Base-by-base conservation (phyloP, 2,113 vertebrate species). In the Tursiops truncatus region DNA sequence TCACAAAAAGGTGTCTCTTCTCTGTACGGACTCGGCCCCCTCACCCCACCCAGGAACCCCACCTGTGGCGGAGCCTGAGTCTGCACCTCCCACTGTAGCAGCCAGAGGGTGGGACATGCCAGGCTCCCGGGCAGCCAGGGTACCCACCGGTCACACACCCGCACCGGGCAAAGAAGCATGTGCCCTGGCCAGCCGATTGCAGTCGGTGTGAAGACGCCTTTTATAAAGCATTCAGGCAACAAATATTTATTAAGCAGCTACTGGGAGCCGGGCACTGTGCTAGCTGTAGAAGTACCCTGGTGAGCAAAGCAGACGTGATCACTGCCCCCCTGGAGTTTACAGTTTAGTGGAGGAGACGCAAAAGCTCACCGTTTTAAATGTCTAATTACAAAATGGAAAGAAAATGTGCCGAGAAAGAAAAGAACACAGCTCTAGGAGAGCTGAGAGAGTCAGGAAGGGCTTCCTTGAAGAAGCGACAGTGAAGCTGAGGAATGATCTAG, bases 301-400 rank as follows among this genome's bases (percentile, higher is more conserved):
- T 28, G 58, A 65, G 63, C 81, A 95, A 62, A 62, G 21, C 67
- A 62, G 76, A 44, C 8, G 7, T 0, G 1, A 25, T n/a, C 47
- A 10, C 47, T 38, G 28, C 15, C 71, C 44, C 10, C 25, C 68
- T 53, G 44, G 18, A n/a, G 65, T 53, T 86, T 33, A 62, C 56
- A 26, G 74, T 53, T 56, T 50, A 28, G 21, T 14, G 14, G 28
- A 26, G 36, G 58, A 81, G 21, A 86, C 15, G 58, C 50, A 63
- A 71, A 62, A 56, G 25, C 11, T 83, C 68, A 2, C 38, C 0
- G 56, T 73, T 73, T 94, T 44, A 47, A 83, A 77, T 50, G 36
- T 91, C 53, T 82, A 68, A 56, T 36, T 77, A 62, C 28, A 82
- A 84, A 87, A 47, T 31, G 17, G 38, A 91, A 97, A 73, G 33